phyloP scores from a whole-genome alignment of 2,113 vertebrate genomes.

The Chrysemys picta region DNA sequence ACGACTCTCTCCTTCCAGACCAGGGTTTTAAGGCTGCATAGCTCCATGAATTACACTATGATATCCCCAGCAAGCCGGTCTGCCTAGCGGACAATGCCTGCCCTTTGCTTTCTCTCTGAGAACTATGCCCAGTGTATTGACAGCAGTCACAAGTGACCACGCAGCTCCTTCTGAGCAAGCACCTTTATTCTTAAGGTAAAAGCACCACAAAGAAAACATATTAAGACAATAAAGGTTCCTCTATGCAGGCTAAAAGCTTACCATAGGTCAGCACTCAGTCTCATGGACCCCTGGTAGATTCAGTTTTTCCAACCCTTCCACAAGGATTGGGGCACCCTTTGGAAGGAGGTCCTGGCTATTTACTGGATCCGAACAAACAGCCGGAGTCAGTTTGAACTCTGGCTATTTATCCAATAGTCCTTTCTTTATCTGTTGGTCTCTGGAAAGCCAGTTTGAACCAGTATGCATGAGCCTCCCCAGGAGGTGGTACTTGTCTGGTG shows the following conservation, averaged over 20 bases:
- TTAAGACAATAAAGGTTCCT: neutral
- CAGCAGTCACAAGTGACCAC: neutral
- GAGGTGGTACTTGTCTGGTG: neutral
- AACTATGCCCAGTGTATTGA: no score
- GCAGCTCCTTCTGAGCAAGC: neutral
- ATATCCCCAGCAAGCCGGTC: no score
- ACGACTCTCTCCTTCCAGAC: no score
- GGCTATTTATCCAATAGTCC: neutral
- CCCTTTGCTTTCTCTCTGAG: no score
- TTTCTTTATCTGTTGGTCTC: no score
- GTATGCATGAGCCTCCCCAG: neutral
- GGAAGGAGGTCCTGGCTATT: neutral
- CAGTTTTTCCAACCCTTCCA: neutral
- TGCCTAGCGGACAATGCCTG: no score
- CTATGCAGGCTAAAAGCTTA: neutral
- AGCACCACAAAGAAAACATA: neutral
- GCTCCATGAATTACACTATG: no score
- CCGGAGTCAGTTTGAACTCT: neutral
- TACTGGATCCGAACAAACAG: neutral
- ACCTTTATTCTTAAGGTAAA: neutral
- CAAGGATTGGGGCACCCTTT: neutral
- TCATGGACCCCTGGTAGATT: neutral
- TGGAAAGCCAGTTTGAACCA: neutral
- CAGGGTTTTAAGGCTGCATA: no score
- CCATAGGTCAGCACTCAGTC: no score